Conservation (phyloP, 2,888 invertebrate species). For the Noctua comes region DNA sequence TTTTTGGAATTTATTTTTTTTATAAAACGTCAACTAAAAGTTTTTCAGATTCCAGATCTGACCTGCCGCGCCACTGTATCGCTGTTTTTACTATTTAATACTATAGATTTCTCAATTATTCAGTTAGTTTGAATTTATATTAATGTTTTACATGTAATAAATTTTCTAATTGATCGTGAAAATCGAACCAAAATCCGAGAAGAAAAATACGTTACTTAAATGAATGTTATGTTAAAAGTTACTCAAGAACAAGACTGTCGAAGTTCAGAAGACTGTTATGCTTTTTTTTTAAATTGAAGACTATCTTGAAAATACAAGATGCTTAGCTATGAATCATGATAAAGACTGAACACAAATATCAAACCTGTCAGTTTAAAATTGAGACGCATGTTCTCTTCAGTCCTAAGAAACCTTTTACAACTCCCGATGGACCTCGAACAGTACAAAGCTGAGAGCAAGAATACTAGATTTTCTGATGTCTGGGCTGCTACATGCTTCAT, state of each 20-base stretch:
- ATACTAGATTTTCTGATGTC: background rate
- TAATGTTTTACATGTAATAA: background rate
- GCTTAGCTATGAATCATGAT: background rate
- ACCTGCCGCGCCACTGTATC: background rate
- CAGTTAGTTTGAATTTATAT: too few relatives aligned
- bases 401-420: constrained; percentile 6
- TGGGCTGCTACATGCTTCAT: background rate
- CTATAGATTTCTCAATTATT: background rate
- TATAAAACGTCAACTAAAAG: background rate
- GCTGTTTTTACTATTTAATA: background rate
- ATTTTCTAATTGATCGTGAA: background rate
- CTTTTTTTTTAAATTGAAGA: too few relatives aligned
- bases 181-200: background rate
- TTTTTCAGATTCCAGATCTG: background rate
- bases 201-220: background rate
- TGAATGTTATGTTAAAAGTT: background rate
- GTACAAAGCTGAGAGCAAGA: background rate
- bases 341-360: background rate
- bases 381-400: background rate
- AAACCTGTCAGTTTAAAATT: constrained; percentile 18
- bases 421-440: background rate
- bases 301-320: too few relatives aligned
- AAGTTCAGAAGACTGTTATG: too few relatives aligned
- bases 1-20: too few relatives aligned
- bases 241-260: too few relatives aligned